Evolutionary conservation across 1,140 invertebrate species (phyloP).

Genomic region (Pectinophora gossypiella): DNA sequence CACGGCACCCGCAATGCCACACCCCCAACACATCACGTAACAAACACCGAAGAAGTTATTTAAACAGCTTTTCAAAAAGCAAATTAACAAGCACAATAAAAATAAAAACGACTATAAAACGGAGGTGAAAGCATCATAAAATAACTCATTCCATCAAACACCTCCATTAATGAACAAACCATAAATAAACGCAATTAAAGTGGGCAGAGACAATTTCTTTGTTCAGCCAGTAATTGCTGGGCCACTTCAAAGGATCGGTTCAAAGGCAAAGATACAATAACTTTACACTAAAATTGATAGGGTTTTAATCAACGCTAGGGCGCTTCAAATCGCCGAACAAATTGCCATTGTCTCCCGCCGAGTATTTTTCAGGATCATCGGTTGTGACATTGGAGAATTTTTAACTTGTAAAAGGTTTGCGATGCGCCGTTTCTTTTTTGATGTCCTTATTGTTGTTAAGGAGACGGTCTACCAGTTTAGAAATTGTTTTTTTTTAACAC

Average conservation of each 20-base stretch:
- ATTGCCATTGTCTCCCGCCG: not conserved
- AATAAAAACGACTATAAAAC: not conserved
- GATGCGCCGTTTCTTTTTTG: too few relatives aligned
- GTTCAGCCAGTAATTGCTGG: not conserved
- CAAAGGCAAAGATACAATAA: not conserved
- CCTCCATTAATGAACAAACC: not conserved
- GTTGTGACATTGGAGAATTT: not conserved
- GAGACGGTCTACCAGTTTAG: too few relatives aligned
- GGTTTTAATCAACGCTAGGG: not conserved
- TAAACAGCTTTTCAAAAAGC: too few relatives aligned
- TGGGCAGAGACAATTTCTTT: not conserved
- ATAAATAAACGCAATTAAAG: not conserved
- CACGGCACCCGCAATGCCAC: too few relatives aligned
- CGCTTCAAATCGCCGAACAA: not conserved
- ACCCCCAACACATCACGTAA: too few relatives aligned
- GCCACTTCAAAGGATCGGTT: not conserved
- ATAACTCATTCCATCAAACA: not conserved
- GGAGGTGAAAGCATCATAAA: not conserved
- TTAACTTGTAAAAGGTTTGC: too few relatives aligned
- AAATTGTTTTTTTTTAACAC: too few relatives aligned
- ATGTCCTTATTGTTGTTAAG: too few relatives aligned
- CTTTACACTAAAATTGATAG: not conserved
- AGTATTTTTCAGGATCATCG: not conserved
- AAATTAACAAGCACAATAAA: too few relatives aligned
- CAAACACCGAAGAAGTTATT: too few relatives aligned